Evolutionary conservation across 2,888 invertebrate genomes (phyloP).

Genomic region (Brenthis hecate): DNA sequence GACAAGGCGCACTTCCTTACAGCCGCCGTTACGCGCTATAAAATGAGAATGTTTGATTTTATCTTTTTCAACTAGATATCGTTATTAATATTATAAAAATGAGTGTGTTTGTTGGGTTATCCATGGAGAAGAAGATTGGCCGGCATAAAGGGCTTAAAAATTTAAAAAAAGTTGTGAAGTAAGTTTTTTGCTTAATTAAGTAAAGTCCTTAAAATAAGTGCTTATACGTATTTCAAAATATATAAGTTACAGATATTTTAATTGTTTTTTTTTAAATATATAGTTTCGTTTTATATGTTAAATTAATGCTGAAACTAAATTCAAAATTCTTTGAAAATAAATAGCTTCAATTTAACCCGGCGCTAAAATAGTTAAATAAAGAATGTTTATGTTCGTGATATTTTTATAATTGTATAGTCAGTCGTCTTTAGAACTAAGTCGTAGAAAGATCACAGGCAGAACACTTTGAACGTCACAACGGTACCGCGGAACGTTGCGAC

Average conservation of each 20-base stretch:
- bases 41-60: slow-evolving; percentile 55
- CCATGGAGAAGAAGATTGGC: too few species aligned
- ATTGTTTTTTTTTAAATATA: too few species aligned
- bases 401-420: slow-evolving; percentile 31
- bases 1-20: slow-evolving; percentile 49
- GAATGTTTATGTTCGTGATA: slow-evolving; percentile 11
- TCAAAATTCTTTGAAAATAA: too few species aligned
- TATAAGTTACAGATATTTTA: too few species aligned
- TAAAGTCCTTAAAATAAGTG: too few species aligned
- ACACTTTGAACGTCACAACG: slow-evolving; percentile 57
- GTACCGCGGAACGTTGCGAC: slow-evolving; percentile 57
- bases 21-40: slow-evolving; percentile 23
- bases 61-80: slow-evolving; percentile 51
- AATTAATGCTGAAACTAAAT: too few species aligned
- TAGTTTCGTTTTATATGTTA: too few species aligned
- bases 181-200: too few species aligned
- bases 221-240: too few species aligned
- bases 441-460: slow-evolving; percentile 65
- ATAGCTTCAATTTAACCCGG: neutral
- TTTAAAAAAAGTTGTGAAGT: too few species aligned
- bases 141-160: too few species aligned
- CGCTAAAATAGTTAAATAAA: slow-evolving; percentile 18
- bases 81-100: slow-evolving; percentile 48
- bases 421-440: slow-evolving; percentile 46
- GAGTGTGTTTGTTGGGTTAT: too few species aligned